These are phyloP conservation scores for Echiichthys vipera DNA, from an alignment of 2,797 vertebrate species.

Conservation along the genomic window DNA sequence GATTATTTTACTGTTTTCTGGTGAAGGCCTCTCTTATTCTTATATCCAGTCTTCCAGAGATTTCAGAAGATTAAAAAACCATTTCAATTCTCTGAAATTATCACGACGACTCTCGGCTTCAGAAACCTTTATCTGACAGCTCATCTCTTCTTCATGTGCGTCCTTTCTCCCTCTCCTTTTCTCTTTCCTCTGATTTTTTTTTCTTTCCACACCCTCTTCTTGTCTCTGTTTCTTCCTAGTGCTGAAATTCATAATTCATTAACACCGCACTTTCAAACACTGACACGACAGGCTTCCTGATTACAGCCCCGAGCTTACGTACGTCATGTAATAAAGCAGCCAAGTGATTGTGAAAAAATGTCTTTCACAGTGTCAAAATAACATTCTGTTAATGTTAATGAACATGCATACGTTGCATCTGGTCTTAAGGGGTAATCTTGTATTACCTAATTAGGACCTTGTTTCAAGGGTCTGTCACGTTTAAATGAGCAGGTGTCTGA, in stretches of 20 bases:
- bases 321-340: conserved; percentile 24
- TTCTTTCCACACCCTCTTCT: no score
- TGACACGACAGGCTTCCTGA: conserved; percentile 18
- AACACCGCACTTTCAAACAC: conserved; percentile 21
- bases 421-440: no score
- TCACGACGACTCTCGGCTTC: not conserved
- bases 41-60: conserved; percentile 7
- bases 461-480: conserved; percentile 29
- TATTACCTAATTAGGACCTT: conserved; percentile 30
- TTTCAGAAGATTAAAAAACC: conserved; percentile 30
- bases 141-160: not conserved
- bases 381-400: conserved; percentile 29
- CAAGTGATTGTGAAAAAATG: conserved; percentile 20
- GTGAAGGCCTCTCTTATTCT: conserved; percentile 1
- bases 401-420: no score
- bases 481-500: conserved; percentile 30
- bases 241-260: conserved; percentile 23
- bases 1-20: conserved; percentile 26
- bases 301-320: not conserved
- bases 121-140: conserved; percentile 24
- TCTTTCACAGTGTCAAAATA: conserved; percentile 28
- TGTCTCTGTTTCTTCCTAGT: not conserved
- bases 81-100: conserved; percentile 45
- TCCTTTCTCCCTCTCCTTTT: not conserved
- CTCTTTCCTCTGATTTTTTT: not conserved